Evolutionary conservation across 2,113 vertebrate species (phyloP), one percentile per base, ranked within the genome.

Genomic region (Semnornis frantzii): DNA sequence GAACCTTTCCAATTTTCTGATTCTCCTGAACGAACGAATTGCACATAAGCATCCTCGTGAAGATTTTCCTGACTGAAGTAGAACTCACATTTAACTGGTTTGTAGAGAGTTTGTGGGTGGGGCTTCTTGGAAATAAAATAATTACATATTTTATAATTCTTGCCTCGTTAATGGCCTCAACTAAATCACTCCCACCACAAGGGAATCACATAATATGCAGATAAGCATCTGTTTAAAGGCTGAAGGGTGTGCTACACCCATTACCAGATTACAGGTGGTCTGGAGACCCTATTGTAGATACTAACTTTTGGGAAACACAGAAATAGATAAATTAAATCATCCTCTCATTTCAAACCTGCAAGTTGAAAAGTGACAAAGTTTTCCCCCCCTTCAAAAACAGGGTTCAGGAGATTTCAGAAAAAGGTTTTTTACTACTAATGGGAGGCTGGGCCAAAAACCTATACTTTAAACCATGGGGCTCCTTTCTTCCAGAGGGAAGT

Each of bases 251-350:
- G 39, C 12, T 65, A 87, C 69, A 73, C 28, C 74, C 57, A 90
- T 90, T 80, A 93, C 52, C 62, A 91, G 58, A 85, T 74, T 70
- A 93, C 0, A 0, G 31, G 60, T 81, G 48, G 69, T 81, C 66
- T 77, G 37, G 63, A 87, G 69, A 70, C 14, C 31, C 42, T 39
- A 24, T 8, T 80, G 64, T 80, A 92, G 73, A 89, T 17, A 73
- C 25, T 70, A 76, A 73, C 24, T 90, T 89, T 64, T 31, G 48
- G 31, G 37, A 87, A 68, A 31, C 37, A 70, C 30, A 89, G 57
- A 77, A 92, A 85, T 11, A 82, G 70, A 89, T 42, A 87, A 89
- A 89, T 85, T 23, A 89, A 85, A 91, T 74, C 52, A 92, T 71
- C 52, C 37, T 91, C 76, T 21, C 3, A 59, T 82, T 85, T 83